Percentiles rank a stretch among this genome's conserved stretches.
phyloP scores from a whole-genome alignment of 1,140 invertebrate genomes.

The Capitella teleta region DNA sequence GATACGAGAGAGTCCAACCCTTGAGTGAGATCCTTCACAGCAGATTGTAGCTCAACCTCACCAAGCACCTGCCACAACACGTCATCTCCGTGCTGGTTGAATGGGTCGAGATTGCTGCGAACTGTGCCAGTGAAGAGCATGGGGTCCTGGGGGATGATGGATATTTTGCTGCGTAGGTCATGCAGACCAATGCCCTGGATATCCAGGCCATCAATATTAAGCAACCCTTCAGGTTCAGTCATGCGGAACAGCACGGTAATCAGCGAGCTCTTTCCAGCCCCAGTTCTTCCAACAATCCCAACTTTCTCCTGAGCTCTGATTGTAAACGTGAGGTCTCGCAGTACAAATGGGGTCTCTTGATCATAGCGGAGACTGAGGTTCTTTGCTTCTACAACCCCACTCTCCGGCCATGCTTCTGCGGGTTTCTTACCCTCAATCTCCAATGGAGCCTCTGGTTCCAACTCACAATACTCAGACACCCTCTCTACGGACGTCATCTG shows the following conservation, averaged over 20 bases:
- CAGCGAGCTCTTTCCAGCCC: constrained; percentile 83
- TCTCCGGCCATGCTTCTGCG: constrained; percentile 6
- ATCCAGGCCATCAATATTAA: constrained; percentile 59
- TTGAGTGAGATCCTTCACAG: neutral
- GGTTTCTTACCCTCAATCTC: neutral
- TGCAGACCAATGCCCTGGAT: constrained; percentile 55
- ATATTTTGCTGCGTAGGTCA: constrained; percentile 58
- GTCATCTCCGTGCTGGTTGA: constrained; percentile 45
- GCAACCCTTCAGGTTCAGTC: constrained; percentile 36
- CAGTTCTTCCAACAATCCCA: constrained; percentile 70
- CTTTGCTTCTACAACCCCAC: constrained; percentile 1
- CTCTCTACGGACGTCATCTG: constrained; percentile 69
- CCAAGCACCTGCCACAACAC: neutral
- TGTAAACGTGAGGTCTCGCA: constrained; percentile 5
- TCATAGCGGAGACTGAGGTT: constrained; percentile 9
- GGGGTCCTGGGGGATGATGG: constrained; percentile 70
- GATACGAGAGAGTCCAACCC: constrained; percentile 15
- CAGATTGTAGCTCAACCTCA: neutral
- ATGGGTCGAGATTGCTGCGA: constrained; percentile 55
- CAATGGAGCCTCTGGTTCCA: constrained; percentile 45
- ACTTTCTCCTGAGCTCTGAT: constrained; percentile 33
- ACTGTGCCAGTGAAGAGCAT: constrained; percentile 43
- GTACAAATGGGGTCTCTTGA: neutral
- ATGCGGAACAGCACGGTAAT: constrained; percentile 46
- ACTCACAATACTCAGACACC: constrained; percentile 90